phyloP scores from a whole-genome alignment of 2,888 invertebrate genomes.

The Tortrix viridana region DNA sequence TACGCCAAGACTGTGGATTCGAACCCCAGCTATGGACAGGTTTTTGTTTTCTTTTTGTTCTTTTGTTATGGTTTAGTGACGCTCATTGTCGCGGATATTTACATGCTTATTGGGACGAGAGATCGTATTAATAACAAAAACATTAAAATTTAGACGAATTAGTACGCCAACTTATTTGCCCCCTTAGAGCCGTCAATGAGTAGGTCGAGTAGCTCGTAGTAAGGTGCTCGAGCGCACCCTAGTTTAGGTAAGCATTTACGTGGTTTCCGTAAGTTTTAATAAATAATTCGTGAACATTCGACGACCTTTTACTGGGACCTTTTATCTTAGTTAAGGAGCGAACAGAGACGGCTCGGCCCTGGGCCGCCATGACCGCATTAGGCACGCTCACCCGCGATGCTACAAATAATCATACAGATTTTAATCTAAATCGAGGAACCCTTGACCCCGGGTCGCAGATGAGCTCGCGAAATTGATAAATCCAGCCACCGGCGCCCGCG shows the following conservation, averaged over 20 bases:
- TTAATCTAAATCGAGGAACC: constrained; percentile 32
- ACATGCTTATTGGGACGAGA: too few species aligned
- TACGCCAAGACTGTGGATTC: too few species aligned
- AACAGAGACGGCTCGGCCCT: constrained; percentile 8
- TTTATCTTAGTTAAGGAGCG: neutral
- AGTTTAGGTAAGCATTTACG: neutral
- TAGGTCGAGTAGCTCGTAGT: too few species aligned
- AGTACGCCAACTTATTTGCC: too few species aligned
- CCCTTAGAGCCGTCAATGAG: too few species aligned
- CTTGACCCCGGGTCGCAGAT: constrained; percentile 26
- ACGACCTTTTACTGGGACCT: neutral
- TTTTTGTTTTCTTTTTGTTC: too few species aligned
- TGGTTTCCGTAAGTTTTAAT: neutral
- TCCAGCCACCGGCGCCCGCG: constrained; percentile 12
- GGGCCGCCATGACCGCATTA: constrained; percentile 2
- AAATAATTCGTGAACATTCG: neutral
- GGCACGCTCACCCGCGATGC: neutral
- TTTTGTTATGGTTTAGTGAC: too few species aligned
- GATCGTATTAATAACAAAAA: too few species aligned
- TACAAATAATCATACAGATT: constrained; percentile 33
- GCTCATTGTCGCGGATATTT: too few species aligned
- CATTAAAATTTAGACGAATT: too few species aligned
- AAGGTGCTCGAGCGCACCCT: neutral
- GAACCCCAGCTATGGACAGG: too few species aligned
- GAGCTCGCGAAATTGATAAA: constrained; percentile 36